These are phyloP conservation scores for Netelia melanura DNA, from an alignment of 2,888 invertebrate species.

Conservation along the genomic window DNA sequence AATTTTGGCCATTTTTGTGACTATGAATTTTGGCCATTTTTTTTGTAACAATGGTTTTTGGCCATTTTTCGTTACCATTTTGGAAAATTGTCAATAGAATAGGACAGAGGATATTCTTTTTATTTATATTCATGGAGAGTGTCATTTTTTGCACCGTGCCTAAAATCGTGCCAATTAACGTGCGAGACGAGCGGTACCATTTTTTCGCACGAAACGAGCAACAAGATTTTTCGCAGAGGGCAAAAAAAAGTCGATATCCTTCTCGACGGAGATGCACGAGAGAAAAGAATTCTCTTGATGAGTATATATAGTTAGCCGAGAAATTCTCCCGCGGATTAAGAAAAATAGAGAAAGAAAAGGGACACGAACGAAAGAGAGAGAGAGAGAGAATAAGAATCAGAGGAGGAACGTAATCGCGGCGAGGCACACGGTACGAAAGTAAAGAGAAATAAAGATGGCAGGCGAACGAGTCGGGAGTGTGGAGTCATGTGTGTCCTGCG, in stretches of 20 bases:
- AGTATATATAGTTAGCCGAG: slow-evolving; percentile 44
- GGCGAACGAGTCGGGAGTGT: slow-evolving; percentile 9
- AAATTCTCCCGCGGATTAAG: slow-evolving; percentile 64
- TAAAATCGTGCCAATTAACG: neutral
- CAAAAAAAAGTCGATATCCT: neutral
- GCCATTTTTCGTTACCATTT: neutral
- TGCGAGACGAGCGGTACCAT: neutral
- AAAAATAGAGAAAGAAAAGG: slow-evolving; percentile 71
- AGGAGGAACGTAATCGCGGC: slow-evolving; percentile 55
- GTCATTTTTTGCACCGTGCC: neutral
- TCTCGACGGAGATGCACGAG: neutral
- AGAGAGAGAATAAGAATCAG: slow-evolving; percentile 60
- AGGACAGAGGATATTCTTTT: too few species aligned
- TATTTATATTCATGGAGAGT: too few species aligned
- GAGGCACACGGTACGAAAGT: slow-evolving; percentile 53
- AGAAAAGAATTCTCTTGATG: slow-evolving; percentile 42
- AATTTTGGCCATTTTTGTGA: neutral
- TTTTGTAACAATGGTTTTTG: neutral
- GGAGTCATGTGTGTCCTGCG: slow-evolving; percentile 9
- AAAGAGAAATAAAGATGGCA: slow-evolving; percentile 62
- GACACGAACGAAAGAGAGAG: slow-evolving; percentile 59
- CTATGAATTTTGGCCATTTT: neutral
- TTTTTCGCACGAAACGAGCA: neutral
- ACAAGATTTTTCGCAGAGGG: neutral
- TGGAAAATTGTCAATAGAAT: neutral